Percentiles rank a stretch among this genome's conserved stretches.
phyloP scores from a whole-genome alignment of 1,140 invertebrate genomes.

The Argopecten irradians region DNA sequence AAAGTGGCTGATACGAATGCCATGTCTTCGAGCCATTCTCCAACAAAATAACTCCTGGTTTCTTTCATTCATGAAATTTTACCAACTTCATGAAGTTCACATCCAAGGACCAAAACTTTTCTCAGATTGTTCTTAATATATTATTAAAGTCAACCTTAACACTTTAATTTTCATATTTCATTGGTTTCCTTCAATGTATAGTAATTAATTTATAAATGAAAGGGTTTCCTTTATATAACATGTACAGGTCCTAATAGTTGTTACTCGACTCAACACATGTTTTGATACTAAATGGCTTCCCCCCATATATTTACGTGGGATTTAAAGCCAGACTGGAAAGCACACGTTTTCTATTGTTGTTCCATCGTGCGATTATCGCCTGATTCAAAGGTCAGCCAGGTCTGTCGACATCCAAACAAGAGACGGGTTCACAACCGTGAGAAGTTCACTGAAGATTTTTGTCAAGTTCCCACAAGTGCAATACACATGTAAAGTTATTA shows the following conservation, averaged over 20 bases:
- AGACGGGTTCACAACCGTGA: slow-evolving; percentile 4
- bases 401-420: not conserved
- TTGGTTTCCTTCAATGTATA: not conserved
- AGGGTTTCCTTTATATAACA: not conserved
- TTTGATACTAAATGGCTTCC: slow-evolving; percentile 8
- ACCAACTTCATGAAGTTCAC: not conserved
- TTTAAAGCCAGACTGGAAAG: not conserved
- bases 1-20: slow-evolving; percentile 43
- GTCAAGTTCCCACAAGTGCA: slow-evolving; percentile 14
- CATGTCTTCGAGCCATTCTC: slow-evolving; percentile 48
- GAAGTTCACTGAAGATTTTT: not conserved
- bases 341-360: slow-evolving; percentile 5
- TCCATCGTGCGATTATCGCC: slow-evolving; percentile 38
- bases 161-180: not conserved
- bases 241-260: no score
- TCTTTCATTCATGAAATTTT: not conserved
- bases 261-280: not conserved
- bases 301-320: not conserved
- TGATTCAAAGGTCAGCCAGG: slow-evolving; percentile 30
- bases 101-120: not conserved
- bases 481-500: slow-evolving; percentile 14
- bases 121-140: not conserved
- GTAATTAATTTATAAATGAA: not conserved
- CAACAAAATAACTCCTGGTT: not conserved
- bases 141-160: not conserved